Evolutionary conservation across 2,797 vertebrate species (phyloP), one percentile per base, ranked within the genome.

Genomic region (Pseudochaenichthys georgianus): DNA sequence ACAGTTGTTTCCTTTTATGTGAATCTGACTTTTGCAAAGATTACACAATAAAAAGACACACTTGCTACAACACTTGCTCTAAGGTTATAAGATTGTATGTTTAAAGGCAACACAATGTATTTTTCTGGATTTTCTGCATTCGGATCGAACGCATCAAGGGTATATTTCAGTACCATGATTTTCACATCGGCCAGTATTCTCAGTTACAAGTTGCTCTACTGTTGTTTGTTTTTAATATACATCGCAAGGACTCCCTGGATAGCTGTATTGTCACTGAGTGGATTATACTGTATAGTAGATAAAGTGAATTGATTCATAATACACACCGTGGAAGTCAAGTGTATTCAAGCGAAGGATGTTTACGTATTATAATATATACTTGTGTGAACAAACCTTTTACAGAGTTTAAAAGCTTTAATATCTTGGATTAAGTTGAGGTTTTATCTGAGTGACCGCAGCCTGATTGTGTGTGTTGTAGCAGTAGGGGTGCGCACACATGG

Each of bases 401-500:
- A 38, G 19, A 1, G 42, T 42, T 43, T 17, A 13, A 58, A 41
- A 41, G 1, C 0, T 16, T 42, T 28, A 43, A 31, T 52, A 47
- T 51, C 45, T 58, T 69, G 16, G 45, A 28, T 61, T 43, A 55
- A 47, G 28, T 41, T 41, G 15, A 63, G 60, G n/a, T 17, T 72
- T 3, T n/a, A 17, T 62, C 15, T 63, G 70, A 38, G 15, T 45
- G 34, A 58, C n/a, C 13, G 10, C 34, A 43, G 16, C 41, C 3
- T 53, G 47, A 57, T 21, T 63, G 10, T 34, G 38, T 62, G 23
- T 64, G 53, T 28, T 5, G 28, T 28, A 66, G 58, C 45, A 72
- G 64, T 51, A 58, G 50, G 34, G 19, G 46, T 78, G 46, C 43
- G 21, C 13, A 80, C 70, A 69, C 75, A 63, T 67, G 21, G 54